A percentile compares a stretch with the other conserved stretches of the same genome.
These are phyloP conservation scores for Falco naumanni DNA, from an alignment of 2,797 vertebrate genomes.

Conservation along the genomic window DNA sequence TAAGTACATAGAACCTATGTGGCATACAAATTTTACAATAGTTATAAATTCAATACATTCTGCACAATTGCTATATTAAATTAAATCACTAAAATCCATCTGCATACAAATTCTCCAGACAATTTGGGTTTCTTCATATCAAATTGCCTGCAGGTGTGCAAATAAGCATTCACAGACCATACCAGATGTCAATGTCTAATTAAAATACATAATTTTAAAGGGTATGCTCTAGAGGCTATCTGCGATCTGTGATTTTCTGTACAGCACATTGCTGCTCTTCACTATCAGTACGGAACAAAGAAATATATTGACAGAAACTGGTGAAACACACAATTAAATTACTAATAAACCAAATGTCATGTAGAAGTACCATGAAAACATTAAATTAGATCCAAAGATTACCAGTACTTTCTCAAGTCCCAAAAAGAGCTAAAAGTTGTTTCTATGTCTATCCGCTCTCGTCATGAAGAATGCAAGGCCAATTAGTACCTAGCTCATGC, in stretches of 20 bases:
- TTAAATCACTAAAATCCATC: constrained; percentile 49
- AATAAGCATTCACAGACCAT: constrained; percentile 28
- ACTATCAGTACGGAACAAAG: not conserved
- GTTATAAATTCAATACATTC: not conserved
- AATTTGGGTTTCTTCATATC: not conserved
- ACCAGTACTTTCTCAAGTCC: not conserved
- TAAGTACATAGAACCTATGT: not conserved
- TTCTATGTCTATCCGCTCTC: not conserved
- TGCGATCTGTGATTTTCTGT: not conserved
- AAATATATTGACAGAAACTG: not conserved
- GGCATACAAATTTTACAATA: not conserved
- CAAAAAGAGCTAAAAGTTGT: not conserved
- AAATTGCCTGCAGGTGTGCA: constrained; percentile 56
- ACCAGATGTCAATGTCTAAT: constrained; percentile 65
- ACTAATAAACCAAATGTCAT: not conserved
- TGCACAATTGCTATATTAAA: constrained; percentile 39
- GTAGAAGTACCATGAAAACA: not conserved
- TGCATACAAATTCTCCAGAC: constrained; percentile 31
- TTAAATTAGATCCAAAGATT: not conserved
- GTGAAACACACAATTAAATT: not conserved
- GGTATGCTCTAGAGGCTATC: not conserved
- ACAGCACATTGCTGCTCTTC: not conserved
- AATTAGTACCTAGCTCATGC: not conserved
- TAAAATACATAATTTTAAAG: constrained; percentile 51
- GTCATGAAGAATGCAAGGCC: not conserved